A percentile compares a stretch with the other conserved stretches of the same genome.
Conservation (phyloP, 2,113 vertebrate genomes). For the Cromileptes altivelis region DNA sequence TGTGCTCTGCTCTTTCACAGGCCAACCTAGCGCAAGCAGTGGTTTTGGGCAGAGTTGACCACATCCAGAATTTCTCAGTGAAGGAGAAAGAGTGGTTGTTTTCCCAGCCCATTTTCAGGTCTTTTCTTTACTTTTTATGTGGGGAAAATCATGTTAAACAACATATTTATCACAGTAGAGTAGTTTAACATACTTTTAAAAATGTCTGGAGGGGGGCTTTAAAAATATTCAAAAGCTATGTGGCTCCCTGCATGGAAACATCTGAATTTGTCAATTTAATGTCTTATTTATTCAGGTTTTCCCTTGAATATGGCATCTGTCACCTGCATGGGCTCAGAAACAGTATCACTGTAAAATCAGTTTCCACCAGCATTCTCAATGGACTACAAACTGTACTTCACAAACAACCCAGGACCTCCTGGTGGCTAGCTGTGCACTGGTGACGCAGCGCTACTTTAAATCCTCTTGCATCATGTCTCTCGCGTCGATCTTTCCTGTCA, state of each 20-base stretch:
- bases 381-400: not conserved
- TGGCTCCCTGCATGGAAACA: not conserved
- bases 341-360: not conserved
- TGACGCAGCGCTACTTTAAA: not conserved
- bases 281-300: not conserved
- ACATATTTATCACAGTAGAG: too few relatives aligned
- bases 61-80: too few relatives aligned
- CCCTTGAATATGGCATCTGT: not conserved
- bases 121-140: too few relatives aligned
- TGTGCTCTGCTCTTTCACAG: too few relatives aligned
- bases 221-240: not conserved
- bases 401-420: not conserved
- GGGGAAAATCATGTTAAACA: too few relatives aligned
- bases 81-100: too few relatives aligned
- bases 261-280: not conserved
- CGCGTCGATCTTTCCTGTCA: not conserved
- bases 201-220: too few relatives aligned
- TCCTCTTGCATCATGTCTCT: conserved; percentile 4
- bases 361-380: not conserved
- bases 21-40: too few relatives aligned
- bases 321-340: not conserved
- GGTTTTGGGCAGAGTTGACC: too few relatives aligned
- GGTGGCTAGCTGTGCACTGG: not conserved
- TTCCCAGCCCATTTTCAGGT: too few relatives aligned
- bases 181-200: too few relatives aligned